These are phyloP conservation scores for Drosophila dunni DNA, from an alignment of 1,140 invertebrate genomes.

Conservation along the genomic window DNA sequence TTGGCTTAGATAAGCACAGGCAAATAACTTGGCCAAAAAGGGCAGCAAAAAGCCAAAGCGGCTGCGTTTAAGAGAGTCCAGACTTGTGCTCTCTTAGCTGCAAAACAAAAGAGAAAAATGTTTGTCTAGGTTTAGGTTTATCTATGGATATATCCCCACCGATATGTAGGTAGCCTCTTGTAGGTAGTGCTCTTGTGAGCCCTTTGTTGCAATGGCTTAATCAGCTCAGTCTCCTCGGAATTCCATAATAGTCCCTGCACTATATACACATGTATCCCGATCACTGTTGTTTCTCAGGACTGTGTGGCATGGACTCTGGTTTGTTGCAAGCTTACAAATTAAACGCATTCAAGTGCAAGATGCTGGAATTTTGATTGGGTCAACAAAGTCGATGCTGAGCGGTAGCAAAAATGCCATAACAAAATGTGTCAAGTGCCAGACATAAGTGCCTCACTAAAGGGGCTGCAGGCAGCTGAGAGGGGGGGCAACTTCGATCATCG, in stretches of 20 bases:
- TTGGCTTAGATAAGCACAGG: constrained; percentile 66
- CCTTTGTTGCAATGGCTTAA: constrained; percentile 14
- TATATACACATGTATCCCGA: constrained; percentile 10
- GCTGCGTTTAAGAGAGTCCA: not conserved
- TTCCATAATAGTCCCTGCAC: constrained; percentile 3
- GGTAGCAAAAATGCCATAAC: constrained; percentile 81
- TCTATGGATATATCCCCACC: no score
- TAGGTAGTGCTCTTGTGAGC: not conserved
- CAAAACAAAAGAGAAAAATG: no score
- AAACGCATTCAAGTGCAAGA: constrained; percentile 82
- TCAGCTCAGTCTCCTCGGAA: not conserved
- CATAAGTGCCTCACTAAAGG: constrained; percentile 81
- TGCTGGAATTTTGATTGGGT: constrained; percentile 80
- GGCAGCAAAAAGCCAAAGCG: no score
- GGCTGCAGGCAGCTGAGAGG: not conserved
- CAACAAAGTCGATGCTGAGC: constrained; percentile 53
- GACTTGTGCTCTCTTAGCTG: not conserved
- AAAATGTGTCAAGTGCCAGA: constrained; percentile 83
- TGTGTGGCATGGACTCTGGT: constrained; percentile 5
- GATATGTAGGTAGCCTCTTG: no score
- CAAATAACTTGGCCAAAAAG: constrained; percentile 56
- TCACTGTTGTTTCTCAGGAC: constrained; percentile 5
- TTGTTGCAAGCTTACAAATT: constrained; percentile 69
- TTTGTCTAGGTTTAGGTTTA: no score
- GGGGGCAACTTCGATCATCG: not conserved